Evolutionary conservation across 2,797 vertebrate genomes (phyloP).

Genomic region (Coluber constrictor): DNA sequence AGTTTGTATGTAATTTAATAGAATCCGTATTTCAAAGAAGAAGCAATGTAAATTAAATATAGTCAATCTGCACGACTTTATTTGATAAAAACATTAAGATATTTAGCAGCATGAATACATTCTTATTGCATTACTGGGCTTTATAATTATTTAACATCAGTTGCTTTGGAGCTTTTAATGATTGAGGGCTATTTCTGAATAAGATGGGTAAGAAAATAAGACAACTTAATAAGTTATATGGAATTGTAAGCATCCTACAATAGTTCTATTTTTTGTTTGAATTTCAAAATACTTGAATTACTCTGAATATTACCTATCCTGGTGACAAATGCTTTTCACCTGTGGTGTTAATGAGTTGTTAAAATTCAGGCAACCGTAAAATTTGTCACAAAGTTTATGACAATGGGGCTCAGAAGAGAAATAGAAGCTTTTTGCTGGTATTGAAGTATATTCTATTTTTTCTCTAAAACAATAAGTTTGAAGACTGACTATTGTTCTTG

Average conservation of each 20-base stretch:
- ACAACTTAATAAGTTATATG: not conserved
- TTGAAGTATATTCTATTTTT: not conserved
- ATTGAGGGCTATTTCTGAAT: not conserved
- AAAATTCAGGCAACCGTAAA: not conserved
- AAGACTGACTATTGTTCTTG: not conserved
- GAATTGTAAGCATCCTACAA: not conserved
- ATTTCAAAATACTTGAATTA: not conserved
- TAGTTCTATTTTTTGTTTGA: not conserved
- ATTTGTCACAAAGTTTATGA: not conserved
- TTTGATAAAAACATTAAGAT: not conserved
- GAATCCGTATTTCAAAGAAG: not conserved
- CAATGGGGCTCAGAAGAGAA: not conserved
- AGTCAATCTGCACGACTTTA: not conserved
- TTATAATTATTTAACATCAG: not conserved
- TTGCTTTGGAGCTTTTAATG: not conserved
- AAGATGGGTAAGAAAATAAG: not conserved
- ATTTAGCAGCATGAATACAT: not conserved
- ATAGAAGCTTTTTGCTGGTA: not conserved
- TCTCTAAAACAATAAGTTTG: not conserved
- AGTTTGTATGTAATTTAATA: not conserved
- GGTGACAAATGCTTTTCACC: not conserved
- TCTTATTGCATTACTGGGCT: not conserved
- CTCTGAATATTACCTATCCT: not conserved
- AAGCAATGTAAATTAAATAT: not conserved
- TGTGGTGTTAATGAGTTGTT: not conserved